phyloP scores from a whole-genome alignment of 2,797 vertebrate species.

The Pseudochromis fuscus region DNA sequence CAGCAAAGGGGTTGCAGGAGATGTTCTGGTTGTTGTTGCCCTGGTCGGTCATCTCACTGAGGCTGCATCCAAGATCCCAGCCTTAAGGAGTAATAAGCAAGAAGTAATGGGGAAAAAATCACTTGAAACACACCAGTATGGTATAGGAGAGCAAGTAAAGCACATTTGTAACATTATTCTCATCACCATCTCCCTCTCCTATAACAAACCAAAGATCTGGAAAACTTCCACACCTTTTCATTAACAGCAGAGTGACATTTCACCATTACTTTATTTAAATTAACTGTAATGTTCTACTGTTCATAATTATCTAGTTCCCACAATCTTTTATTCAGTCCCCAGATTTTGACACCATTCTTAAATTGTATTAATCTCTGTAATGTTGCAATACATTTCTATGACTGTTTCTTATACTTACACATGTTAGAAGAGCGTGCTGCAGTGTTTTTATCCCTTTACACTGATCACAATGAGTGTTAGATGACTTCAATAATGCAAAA shows the following conservation, averaged over 20 bases:
- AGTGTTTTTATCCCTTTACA: neutral
- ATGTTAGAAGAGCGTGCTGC: neutral
- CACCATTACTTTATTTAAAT: neutral
- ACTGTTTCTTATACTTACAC: neutral
- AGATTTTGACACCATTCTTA: neutral
- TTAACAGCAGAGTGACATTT: neutral
- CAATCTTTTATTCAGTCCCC: neutral
- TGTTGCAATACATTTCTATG: neutral
- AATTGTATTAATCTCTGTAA: neutral
- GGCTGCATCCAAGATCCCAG: constrained; percentile 82
- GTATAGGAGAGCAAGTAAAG: neutral
- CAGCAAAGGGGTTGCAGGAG: constrained; percentile 97
- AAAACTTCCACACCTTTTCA: neutral
- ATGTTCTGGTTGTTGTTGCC: constrained; percentile 99
- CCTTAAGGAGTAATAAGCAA: constrained; percentile 29
- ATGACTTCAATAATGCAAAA: too few species aligned
- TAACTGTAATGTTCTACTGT: neutral
- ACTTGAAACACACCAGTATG: neutral
- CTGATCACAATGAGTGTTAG: too few species aligned
- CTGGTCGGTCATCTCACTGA: constrained; percentile 97
- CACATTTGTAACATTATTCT: neutral
- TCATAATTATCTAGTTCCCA: neutral
- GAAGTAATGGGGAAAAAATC: neutral
- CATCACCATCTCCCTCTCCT: neutral
- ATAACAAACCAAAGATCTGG: neutral